phyloP scores from a whole-genome alignment of 2,113 vertebrate species.

The Neotragus moschatus region DNA sequence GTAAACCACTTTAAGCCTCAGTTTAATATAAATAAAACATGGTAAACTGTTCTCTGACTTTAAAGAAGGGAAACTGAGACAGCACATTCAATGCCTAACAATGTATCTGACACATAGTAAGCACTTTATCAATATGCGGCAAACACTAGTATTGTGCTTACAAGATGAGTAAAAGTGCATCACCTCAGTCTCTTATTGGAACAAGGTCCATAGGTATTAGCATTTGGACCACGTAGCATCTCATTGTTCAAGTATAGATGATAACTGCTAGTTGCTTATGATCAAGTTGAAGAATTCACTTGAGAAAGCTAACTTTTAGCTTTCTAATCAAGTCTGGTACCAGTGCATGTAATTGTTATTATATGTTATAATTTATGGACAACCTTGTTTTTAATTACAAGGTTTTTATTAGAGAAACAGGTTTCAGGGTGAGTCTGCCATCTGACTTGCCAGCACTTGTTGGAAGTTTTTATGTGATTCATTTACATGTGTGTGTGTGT shows the following conservation, averaged over 20 bases:
- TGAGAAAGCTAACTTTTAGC: constrained; percentile 42
- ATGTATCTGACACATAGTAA: not conserved
- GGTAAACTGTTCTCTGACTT: not conserved
- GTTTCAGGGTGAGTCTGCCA: constrained; percentile 65
- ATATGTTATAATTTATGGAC: constrained; percentile 40
- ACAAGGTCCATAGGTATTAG: not conserved
- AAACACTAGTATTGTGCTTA: not conserved
- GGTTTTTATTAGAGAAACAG: constrained; percentile 69
- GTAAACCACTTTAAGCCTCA: not conserved
- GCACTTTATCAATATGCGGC: not conserved
- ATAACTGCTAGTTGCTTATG: not conserved
- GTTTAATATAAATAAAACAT: not conserved
- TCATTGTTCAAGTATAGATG: not conserved
- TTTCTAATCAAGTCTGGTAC: constrained; percentile 49
- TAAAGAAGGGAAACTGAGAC: not conserved
- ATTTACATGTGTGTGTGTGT: constrained; percentile 26
- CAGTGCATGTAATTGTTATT: constrained; percentile 40
- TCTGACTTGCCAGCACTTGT: constrained; percentile 66
- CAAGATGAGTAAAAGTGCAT: not conserved
- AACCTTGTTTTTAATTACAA: constrained; percentile 64
- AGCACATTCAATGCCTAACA: not conserved
- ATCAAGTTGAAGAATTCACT: not conserved
- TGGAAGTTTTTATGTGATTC: constrained; percentile 48
- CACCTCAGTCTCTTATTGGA: not conserved
- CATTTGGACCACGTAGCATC: not conserved